Conservation (phyloP, 2,113 vertebrate genomes). For the Scophthalmus maximus region DNA sequence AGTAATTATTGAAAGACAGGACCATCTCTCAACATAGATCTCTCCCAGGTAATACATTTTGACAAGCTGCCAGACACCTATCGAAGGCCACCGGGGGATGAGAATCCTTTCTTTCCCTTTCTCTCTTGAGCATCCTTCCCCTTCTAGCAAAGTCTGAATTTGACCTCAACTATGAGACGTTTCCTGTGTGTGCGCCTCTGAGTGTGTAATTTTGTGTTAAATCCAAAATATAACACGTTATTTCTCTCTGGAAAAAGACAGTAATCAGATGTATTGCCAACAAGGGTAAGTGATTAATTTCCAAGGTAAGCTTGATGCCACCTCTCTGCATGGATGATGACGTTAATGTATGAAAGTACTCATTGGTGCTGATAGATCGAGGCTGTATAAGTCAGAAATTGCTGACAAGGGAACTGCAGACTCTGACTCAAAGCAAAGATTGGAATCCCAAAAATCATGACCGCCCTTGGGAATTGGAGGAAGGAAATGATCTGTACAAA, state of each 20-base stretch:
- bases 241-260: slow-evolving; percentile 36
- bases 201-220: slow-evolving; percentile 18
- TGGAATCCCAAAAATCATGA: background rate
- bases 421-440: background rate
- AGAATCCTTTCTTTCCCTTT: background rate
- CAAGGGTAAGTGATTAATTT: slow-evolving; percentile 61
- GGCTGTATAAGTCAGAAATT: background rate
- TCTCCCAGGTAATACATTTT: background rate
- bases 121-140: slow-evolving; percentile 6
- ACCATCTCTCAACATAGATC: background rate
- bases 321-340: slow-evolving; percentile 4
- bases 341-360: slow-evolving; percentile 1
- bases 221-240: slow-evolving; percentile 4
- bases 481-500: background rate
- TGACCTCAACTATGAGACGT: background rate
- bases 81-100: slow-evolving; percentile 25
- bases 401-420: slow-evolving; percentile 9
- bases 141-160: background rate
- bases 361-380: background rate
- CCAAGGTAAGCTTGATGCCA: slow-evolving; percentile 41
- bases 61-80: slow-evolving; percentile 82
- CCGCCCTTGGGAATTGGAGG: slow-evolving; percentile 15
- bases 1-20: slow-evolving; percentile 2
- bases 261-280: slow-evolving; percentile 45
- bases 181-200: background rate